Conservation (phyloP, 2,888 invertebrate species). For the Dione vanillae region DNA sequence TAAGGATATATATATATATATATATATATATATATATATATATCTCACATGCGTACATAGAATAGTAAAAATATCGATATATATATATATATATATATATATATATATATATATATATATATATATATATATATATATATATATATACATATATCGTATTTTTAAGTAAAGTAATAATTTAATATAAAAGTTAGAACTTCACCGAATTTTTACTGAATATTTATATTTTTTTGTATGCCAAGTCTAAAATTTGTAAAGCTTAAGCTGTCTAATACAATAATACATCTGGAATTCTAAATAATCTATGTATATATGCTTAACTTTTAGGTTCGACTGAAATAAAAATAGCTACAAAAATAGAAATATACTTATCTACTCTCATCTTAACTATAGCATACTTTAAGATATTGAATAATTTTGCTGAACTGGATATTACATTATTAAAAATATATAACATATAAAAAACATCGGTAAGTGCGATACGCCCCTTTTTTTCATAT, state of each 20-base stretch:
- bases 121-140: too few species aligned
- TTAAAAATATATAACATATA: too few species aligned
- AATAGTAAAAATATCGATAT: too few species aligned
- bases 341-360: slow-evolving; percentile 40
- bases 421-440: background rate
- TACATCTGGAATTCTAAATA: slow-evolving; percentile 13
- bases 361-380: slow-evolving; percentile 31
- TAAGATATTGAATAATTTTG: slow-evolving; percentile 31
- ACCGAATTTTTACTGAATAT: background rate
- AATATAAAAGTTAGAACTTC: background rate
- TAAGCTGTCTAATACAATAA: slow-evolving; percentile 30
- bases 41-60: too few species aligned
- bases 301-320: slow-evolving; percentile 19
- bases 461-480: too few species aligned
- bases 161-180: too few species aligned
- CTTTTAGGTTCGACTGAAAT: slow-evolving; percentile 35
- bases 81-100: too few species aligned
- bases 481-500: too few species aligned
- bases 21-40: too few species aligned
- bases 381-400: slow-evolving; percentile 13
- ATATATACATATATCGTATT: too few species aligned
- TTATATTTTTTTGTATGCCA: background rate
- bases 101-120: too few species aligned
- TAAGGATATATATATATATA: too few species aligned
- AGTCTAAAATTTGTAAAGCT: slow-evolving; percentile 11